phyloP scores from a whole-genome alignment of 2,888 invertebrate genomes.

The Agrochola macilenta region DNA sequence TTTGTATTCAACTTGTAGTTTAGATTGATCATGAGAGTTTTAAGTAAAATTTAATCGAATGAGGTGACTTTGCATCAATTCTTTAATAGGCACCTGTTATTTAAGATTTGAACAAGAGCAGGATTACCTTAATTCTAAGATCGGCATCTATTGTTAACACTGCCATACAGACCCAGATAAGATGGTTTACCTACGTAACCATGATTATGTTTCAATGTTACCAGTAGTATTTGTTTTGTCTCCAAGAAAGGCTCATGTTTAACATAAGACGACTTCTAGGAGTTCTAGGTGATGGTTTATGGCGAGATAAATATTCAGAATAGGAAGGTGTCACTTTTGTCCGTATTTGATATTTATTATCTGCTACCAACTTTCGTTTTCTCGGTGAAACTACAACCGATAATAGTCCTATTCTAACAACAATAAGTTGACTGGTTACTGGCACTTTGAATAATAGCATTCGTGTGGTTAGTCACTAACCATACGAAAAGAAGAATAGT shows the following conservation, averaged over 20 bases:
- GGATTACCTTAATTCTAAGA: not conserved
- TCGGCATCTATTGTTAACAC: too few relatives aligned
- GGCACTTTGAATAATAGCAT: constrained; percentile 39
- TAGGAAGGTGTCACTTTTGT: not conserved
- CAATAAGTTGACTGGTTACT: constrained; percentile 18
- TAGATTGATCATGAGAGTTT: not conserved
- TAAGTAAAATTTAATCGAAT: not conserved
- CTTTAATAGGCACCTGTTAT: not conserved
- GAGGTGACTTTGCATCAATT: not conserved
- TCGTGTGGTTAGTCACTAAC: too few relatives aligned
- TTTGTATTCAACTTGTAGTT: not conserved
- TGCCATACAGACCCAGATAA: not conserved
- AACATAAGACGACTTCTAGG: not conserved
- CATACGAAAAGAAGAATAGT: too few relatives aligned
- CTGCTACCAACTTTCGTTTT: constrained; percentile 16
- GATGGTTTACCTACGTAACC: not conserved
- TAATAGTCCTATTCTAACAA: constrained; percentile 17
- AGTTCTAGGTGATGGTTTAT: not conserved
- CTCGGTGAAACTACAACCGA: constrained; percentile 4
- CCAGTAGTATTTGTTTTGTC: constrained; percentile 18
- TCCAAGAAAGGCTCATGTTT: not conserved
- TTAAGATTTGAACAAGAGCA: not conserved
- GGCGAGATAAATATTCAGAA: not conserved
- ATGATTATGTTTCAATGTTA: not conserved
- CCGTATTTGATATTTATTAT: constrained; percentile 12